These are phyloP conservation scores for Halcyon senegalensis DNA, from an alignment of 2,113 vertebrate genomes.

Conservation along the genomic window DNA sequence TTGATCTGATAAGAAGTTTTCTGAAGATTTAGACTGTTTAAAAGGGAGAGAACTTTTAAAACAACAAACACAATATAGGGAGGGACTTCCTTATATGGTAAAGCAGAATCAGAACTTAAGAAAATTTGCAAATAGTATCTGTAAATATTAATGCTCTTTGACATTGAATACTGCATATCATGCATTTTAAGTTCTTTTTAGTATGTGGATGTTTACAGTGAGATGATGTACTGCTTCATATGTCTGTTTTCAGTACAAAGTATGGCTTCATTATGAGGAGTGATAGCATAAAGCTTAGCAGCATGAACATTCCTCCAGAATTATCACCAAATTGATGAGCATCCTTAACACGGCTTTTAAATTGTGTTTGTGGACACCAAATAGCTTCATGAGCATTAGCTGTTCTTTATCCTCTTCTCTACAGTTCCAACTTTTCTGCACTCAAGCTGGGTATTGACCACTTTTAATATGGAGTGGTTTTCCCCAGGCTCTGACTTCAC, in stretches of 20 bases:
- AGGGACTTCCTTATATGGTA: neutral
- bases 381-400: neutral
- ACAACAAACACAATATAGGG: neutral
- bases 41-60: neutral
- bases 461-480: neutral
- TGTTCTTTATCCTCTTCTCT: neutral
- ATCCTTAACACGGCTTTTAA: neutral
- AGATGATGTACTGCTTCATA: neutral
- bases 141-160: constrained; percentile 60
- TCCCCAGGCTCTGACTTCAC: neutral
- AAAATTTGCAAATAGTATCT: constrained; percentile 22
- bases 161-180: constrained; percentile 4
- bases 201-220: neutral
- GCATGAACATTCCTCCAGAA: neutral
- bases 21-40: neutral
- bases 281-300: neutral
- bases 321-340: neutral
- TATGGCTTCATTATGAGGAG: neutral
- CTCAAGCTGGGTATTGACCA: neutral
- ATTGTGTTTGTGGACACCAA: neutral
- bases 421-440: neutral
- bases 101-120: neutral
- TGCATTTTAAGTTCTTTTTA: constrained; percentile 31
- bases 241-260: neutral
- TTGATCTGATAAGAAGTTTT: neutral